A percentile compares a stretch with the other conserved stretches of the same genome.
Conservation (phyloP, 2,888 invertebrate genomes). For the Spilosoma lubricipeda region DNA sequence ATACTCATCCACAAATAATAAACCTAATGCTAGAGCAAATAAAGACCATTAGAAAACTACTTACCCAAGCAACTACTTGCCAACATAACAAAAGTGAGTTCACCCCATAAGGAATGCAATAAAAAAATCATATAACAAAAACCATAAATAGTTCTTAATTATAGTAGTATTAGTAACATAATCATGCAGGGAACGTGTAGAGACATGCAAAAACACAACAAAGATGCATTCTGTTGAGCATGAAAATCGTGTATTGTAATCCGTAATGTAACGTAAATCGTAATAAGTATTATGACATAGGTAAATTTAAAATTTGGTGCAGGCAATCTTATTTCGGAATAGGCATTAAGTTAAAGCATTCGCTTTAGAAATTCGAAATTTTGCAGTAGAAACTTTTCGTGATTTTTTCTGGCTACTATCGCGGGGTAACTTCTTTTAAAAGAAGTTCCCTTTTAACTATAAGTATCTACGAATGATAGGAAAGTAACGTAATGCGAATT, state of each 20-base stretch:
- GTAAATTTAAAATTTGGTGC: too few species aligned
- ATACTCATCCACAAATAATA: too few species aligned
- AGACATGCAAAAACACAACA: slow-evolving; percentile 1
- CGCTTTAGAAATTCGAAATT: background rate
- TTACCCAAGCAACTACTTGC: too few species aligned
- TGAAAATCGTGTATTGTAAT: background rate
- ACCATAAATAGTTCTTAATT: background rate
- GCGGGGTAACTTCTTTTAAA: background rate
- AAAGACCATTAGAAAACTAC: too few species aligned
- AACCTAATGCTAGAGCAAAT: too few species aligned
- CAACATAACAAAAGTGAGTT: background rate
- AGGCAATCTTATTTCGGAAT: background rate
- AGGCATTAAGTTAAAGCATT: too few species aligned
- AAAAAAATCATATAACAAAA: too few species aligned
- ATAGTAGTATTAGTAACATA: background rate
- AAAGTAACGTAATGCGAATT: background rate
- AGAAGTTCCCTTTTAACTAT: background rate
- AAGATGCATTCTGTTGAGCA: background rate
- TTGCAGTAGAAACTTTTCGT: background rate
- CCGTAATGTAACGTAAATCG: too few species aligned
- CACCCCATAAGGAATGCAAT: background rate
- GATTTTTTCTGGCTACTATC: background rate
- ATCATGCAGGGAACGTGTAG: background rate
- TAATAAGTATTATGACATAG: background rate
- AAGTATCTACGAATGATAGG: background rate